Evolutionary conservation across 64 coral and sea anemone genomes (phyloP), one percentile per base, ranked within the genome.

Genomic region (Dendronephthya gigantea): DNA sequence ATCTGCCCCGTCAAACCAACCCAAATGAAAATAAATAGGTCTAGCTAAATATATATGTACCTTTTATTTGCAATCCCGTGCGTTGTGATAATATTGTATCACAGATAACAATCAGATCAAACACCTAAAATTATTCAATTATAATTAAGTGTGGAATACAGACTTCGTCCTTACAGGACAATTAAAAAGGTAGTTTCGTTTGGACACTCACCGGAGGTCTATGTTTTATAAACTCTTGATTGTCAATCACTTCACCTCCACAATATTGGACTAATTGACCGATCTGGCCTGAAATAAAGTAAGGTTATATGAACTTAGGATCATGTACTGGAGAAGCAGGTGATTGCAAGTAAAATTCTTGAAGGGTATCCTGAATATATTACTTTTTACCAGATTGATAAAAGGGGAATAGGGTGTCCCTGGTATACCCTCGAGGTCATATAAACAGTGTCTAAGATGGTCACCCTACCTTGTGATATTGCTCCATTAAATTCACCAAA

Each of bases 401-500:
- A n/a, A n/a, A n/a, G n/a, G n/a, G n/a, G n/a, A n/a, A n/a, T n/a
- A n/a, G n/a, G n/a, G n/a, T n/a, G n/a, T n/a, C n/a, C n/a, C n/a
- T n/a, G n/a, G n/a, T n/a, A n/a, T n/a, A n/a, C n/a, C n/a, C n/a
- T n/a, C n/a, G n/a, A n/a, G n/a, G n/a, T n/a, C n/a, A n/a, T n/a
- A n/a, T n/a, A n/a, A n/a, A n/a, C n/a, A n/a, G n/a, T n/a, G n/a
- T n/a, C n/a, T n/a, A n/a, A n/a, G n/a, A n/a, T 55, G 10, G 17
- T 55, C 6, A 66, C 58, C 58, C 9, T 79, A 79, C 72, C 72
- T 79, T 39, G 72, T 79, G 72, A 79, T 36, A 79, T 79, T 29
- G 72, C 72, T 10, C 72, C 72, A 79, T 3, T 79, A 79, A 79
- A 79, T 34, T 79, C 72, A 36, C 72, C 72, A 79, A 79, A 34